Conservation (phyloP, 2,797 vertebrate genomes). For the Anguilla pacifica region DNA sequence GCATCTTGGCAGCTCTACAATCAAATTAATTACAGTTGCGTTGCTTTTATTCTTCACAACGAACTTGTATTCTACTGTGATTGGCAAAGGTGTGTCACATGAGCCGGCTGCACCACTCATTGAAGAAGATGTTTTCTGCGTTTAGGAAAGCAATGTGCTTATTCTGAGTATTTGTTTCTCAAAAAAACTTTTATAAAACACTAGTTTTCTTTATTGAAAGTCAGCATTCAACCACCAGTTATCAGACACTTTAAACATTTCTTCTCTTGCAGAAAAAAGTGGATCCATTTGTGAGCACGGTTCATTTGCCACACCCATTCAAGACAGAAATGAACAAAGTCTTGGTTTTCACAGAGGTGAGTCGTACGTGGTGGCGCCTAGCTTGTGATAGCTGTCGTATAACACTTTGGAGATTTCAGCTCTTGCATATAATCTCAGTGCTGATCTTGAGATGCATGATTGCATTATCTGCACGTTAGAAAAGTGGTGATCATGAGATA, state of each 20-base stretch:
- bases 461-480: neutral
- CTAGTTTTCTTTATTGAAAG: neutral
- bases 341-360: constrained; percentile 88
- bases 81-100: neutral
- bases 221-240: neutral
- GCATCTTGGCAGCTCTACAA: neutral
- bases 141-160: neutral
- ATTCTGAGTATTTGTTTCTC: neutral
- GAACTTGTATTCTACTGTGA: neutral
- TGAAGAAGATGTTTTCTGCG: neutral
- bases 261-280: constrained; percentile 79
- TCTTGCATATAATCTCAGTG: neutral
- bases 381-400: neutral
- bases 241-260: neutral
- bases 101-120: neutral
- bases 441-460: neutral
- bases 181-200: neutral
- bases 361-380: constrained; percentile 30
- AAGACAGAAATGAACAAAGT: constrained; percentile 75
- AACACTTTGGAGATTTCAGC: neutral
- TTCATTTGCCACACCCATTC: constrained; percentile 80
- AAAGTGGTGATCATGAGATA: neutral
- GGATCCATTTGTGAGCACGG: constrained; percentile 77
- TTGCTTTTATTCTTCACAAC: neutral
- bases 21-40: neutral